Conservation (phyloP, 2,113 vertebrate species). For the Limnothrissa miodon region DNA sequence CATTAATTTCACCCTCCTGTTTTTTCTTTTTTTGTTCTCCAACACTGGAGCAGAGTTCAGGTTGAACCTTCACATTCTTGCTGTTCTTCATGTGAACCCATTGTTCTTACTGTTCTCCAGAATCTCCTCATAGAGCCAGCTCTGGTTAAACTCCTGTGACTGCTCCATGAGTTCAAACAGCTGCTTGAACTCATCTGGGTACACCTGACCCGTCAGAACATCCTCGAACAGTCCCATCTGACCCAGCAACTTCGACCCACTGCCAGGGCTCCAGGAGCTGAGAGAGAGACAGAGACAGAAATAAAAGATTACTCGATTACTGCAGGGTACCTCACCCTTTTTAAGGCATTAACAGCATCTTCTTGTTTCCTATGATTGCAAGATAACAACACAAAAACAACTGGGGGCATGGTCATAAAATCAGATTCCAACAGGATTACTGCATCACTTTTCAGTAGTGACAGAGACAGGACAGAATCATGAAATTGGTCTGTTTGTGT, state of each 20-base stretch:
- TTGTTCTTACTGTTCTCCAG: constrained; percentile 61
- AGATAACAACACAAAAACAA: not conserved
- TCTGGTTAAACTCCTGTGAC: constrained; percentile 72
- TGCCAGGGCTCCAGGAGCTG: constrained; percentile 81
- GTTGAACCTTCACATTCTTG: not conserved
- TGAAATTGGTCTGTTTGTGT: not conserved
- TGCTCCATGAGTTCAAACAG: constrained; percentile 83
- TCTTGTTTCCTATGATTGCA: not conserved
- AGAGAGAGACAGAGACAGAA: constrained; percentile 8
- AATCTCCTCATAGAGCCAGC: constrained; percentile 79
- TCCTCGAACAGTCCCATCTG: constrained; percentile 64
- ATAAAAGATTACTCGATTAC: not conserved
- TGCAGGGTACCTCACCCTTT: not conserved
- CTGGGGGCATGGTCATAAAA: too few species aligned
- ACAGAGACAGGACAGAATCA: too few species aligned
- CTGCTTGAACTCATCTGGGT: constrained; percentile 78
- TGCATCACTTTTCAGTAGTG: too few species aligned
- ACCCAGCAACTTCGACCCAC: constrained; percentile 63
- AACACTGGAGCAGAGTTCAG: not conserved
- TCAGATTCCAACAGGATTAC: too few species aligned
- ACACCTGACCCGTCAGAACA: constrained; percentile 64
- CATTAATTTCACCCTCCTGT: not conserved
- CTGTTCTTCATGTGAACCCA: constrained; percentile 48
- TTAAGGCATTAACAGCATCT: not conserved
- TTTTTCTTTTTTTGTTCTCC: not conserved